A percentile compares a stretch with the other conserved stretches of the same genome.
Evolutionary conservation across 2,797 vertebrate species (phyloP).

Genomic region (Silurus aristotelis): DNA sequence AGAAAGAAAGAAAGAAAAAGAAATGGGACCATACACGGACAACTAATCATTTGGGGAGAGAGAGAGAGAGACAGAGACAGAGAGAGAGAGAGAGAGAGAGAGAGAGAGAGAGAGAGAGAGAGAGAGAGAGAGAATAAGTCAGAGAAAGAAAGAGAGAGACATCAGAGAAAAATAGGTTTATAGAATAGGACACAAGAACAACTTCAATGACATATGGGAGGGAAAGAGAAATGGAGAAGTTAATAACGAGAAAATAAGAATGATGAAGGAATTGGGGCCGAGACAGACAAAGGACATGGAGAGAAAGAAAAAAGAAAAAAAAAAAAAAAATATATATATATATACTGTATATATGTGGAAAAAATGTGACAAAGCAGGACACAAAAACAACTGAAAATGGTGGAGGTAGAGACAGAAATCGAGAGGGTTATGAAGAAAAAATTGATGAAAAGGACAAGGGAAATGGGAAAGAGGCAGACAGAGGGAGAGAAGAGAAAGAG

Average conservation of each 20-base stretch:
- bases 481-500: conserved; percentile 2
- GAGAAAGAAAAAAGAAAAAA: not conserved
- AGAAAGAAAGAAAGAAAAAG: too few relatives aligned
- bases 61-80: not conserved
- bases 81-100: not conserved
- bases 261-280: not conserved
- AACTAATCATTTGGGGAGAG: not conserved
- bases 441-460: not conserved
- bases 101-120: not conserved
- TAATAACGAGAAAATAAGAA: too few relatives aligned
- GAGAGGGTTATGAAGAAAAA: not conserved
- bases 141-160: not conserved
- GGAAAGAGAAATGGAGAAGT: too few relatives aligned
- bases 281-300: not conserved
- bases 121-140: not conserved
- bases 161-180: not conserved
- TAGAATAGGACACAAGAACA: not conserved
- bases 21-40: too few relatives aligned
- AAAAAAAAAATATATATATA: not conserved
- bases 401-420: too few relatives aligned
- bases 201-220: not conserved
- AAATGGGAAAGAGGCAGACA: not conserved
- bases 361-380: not conserved
- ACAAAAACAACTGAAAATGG: not conserved
- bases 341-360: not conserved